Conservation (phyloP, 2,113 vertebrate species). For the Microcebus ravelobensis region DNA sequence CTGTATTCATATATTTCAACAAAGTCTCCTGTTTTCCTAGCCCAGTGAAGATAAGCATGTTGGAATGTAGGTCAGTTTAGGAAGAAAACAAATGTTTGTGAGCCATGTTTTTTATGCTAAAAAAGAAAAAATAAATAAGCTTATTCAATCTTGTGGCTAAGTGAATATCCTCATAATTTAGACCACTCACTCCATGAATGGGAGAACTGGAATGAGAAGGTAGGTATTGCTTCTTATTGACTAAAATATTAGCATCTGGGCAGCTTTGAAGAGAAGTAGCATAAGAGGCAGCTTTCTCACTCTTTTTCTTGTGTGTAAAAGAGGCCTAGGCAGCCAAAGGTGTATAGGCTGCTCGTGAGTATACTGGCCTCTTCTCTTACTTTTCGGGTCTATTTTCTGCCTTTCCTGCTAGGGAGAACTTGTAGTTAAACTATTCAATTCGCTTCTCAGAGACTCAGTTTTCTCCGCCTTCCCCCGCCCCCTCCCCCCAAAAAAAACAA, state of each 20-base stretch:
- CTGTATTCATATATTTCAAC: background rate
- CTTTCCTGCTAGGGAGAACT: background rate
- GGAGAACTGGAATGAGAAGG: background rate
- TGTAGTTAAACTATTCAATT: background rate
- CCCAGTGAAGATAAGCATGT: background rate
- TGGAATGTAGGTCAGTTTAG: background rate
- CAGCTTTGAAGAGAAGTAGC: background rate
- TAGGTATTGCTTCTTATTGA: background rate
- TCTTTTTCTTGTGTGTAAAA: background rate
- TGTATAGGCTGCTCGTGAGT: background rate
- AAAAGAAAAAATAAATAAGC: background rate
- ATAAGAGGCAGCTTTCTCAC: background rate
- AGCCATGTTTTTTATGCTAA: background rate
- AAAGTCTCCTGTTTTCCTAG: background rate
- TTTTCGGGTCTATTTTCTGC: background rate
- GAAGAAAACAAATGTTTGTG: slow-evolving; percentile 16
- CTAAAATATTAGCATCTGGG: background rate
- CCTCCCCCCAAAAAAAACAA: background rate
- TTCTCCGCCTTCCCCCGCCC: background rate
- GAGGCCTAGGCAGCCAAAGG: background rate
- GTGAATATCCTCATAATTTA: background rate
- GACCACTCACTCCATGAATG: background rate
- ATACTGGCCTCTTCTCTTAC: background rate
- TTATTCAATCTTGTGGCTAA: background rate
- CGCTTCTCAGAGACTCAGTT: background rate